Base-by-base conservation (phyloP, 2,797 vertebrate genomes). In the Acanthurus lineatus region DNA sequence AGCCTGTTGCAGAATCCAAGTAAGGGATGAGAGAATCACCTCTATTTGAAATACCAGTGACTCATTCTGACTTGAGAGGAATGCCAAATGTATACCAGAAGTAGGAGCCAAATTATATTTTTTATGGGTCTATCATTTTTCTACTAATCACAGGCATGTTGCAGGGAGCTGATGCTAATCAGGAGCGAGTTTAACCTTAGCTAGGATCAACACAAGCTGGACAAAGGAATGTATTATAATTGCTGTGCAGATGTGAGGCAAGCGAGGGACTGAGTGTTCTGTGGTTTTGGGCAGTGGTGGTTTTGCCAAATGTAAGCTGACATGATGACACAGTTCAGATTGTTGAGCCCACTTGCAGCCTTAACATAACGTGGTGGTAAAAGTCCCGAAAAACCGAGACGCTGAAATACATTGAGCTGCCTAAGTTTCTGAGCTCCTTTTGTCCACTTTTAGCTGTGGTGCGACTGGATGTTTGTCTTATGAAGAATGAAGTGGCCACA, bases 21-120 rank as follows among this genome's bases (percentile, higher is more conserved):
- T 49, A 76, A 91, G 92, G 91, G 91, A 90, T 90, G 80, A 92
- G 84, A 93, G 92, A 93, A 91, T 94, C 92, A 93, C 82, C 82
- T 83, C 81, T 60, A 77, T 84, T 85, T 86, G 79, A 86, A 92
- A 91, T 74, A 77, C 78, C 72, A 77, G 69, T 90, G 91, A 93
- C 77, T 93, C 86, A 93, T 62, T 79, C 54, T 85, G 80, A 86
- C 88, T 91, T n/a, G 38, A 85, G 73, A 73, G 76, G 76, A 91
- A 91, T 82, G 81, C 77, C 78, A 81, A 91, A 86, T 58, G 73
- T 88, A 81, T 58, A 78, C 73, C 49, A 87, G 32, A 35, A 35
- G 69, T 1, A 62, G 5, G 65, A 59, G 69, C 72, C 80, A 73
- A 86, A 84, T 72, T 72, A 75, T 64, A 71, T 53, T 4, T 49